A percentile compares a stretch with the other conserved stretches of the same genome.
Evolutionary conservation across 2,797 vertebrate genomes (phyloP).

Genomic region (Erpetoichthys calabaricus): DNA sequence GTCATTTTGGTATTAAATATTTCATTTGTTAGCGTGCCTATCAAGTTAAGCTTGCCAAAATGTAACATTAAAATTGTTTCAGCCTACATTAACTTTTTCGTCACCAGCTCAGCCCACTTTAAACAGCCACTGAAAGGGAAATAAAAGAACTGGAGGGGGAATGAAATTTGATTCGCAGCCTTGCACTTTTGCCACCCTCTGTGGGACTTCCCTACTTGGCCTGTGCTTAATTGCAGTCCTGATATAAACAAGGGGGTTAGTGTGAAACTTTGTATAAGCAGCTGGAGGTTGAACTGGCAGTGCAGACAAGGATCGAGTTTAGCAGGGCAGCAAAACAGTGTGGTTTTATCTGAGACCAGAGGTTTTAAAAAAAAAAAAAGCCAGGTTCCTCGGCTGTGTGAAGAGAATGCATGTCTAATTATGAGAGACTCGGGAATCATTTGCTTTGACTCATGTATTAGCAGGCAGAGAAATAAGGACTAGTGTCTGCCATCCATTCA

Average conservation of each 20-base stretch:
- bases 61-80: constrained; percentile 61
- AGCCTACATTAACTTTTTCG: constrained; percentile 45
- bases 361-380: constrained; percentile 20
- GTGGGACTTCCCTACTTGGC: constrained; percentile 74
- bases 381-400: constrained; percentile 28
- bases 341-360: constrained; percentile 30
- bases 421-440: constrained; percentile 24
- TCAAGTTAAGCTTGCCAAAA: constrained; percentile 45
- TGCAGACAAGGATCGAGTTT: constrained; percentile 41
- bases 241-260: constrained; percentile 85
- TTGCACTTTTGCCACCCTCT: constrained; percentile 79
- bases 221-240: constrained; percentile 66
- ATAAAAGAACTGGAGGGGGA: constrained; percentile 21
- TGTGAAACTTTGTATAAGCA: constrained; percentile 69
- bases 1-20: constrained; percentile 46
- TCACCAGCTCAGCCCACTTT: constrained; percentile 40
- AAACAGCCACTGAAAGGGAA: constrained; percentile 35
- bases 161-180: constrained; percentile 64
- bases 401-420: constrained; percentile 37
- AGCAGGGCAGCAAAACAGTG: constrained; percentile 22
- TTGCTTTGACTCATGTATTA: constrained; percentile 18
- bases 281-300: constrained; percentile 67
- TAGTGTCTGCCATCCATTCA: constrained; percentile 3
- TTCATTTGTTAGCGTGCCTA: constrained; percentile 53
- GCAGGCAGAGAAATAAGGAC: constrained; percentile 26